Percentiles rank a stretch among this genome's conserved stretches.
Evolutionary conservation across 2,888 invertebrate species (phyloP).

Genomic region (Lissonota sp.): DNA sequence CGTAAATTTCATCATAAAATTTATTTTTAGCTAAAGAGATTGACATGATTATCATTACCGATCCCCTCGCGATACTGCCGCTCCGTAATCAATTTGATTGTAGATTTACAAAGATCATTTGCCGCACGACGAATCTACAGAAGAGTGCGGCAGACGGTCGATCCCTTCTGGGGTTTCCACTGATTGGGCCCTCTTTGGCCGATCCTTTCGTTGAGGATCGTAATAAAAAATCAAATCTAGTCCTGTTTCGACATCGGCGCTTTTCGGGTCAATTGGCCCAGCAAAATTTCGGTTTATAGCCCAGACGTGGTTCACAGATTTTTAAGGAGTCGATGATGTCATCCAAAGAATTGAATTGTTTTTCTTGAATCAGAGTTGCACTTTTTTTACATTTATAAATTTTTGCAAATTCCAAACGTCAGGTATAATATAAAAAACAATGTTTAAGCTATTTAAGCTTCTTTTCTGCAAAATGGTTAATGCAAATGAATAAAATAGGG

Average conservation of each 20-base stretch:
- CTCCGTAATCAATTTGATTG: conserved; percentile 39
- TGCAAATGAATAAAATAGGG: conserved; percentile 58
- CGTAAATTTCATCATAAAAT: not conserved
- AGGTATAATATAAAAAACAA: conserved; percentile 65
- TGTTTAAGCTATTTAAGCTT: conserved; percentile 82
- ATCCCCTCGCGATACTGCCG: conserved; percentile 6
- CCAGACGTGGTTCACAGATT: conserved; percentile 14
- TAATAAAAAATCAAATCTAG: conserved; percentile 62
- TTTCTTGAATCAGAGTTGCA: too few relatives aligned
- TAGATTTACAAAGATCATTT: conserved; percentile 23
- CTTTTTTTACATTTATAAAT: too few relatives aligned
- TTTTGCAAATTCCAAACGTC: too few relatives aligned
- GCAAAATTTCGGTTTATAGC: conserved; percentile 55
- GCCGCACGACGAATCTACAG: conserved; percentile 4
- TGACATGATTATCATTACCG: not conserved
- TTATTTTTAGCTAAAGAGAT: not conserved
- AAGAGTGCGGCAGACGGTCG: conserved; percentile 16
- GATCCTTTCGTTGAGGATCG: conserved; percentile 43
- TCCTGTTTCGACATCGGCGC: conserved; percentile 61
- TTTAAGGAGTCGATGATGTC: conserved; percentile 40
- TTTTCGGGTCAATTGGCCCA: conserved; percentile 50
- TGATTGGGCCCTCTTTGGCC: conserved; percentile 47
- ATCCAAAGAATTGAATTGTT: too few relatives aligned
- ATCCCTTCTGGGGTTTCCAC: conserved; percentile 39
- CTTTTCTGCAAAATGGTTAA: conserved; percentile 82